Evolutionary conservation across 2,113 vertebrate species (phyloP), one percentile per base, ranked within the genome.

Genomic region (Larimichthys crocea): DNA sequence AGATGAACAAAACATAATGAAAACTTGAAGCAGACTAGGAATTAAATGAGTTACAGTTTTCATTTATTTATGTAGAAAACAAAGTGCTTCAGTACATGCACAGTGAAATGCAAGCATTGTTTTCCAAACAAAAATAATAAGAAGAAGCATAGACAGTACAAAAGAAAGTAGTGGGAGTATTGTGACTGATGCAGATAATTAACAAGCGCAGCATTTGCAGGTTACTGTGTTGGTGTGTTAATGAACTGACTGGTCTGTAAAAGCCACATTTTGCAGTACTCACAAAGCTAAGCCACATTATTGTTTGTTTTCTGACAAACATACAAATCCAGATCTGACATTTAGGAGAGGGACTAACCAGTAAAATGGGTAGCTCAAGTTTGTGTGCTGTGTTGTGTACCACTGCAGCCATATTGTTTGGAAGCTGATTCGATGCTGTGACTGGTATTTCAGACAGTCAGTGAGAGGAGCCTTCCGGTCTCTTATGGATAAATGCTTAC

Each of bases 1-100:
- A 68, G 69, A 35, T 42, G 40, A 74, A 63, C 46, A 77, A 52
- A 81, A 67, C 29, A 24, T 17, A 26, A 82, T 79, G 31, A 48
- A 75, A 71, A 40, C 29, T 63, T 35, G 46, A 70, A 67, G 60
- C 22, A 22, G 24, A 40, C 48, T 4, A 15, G 26, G 10, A 64
- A 19, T 46, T 48, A 24, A 65, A 63, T 31, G 14, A 55, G 49
- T 44, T 52, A 62, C 15, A 6, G 19, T 24, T 67, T 20, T 78
- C 4, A 48, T 66, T 68, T 74, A 60, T 76, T 55, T 16, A 56
- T 85, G 26, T 4, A 16, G 40, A 62, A 79, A 67, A 60, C 59
- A 57, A 65, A 26, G 15, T 14, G 10, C 62, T 22, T 5, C 24
- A 26, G 14, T n/a, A 62, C 12, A 5, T 29, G 8, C 24, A 49